Conservation (phyloP, 2,797 vertebrate genomes). For the Cossypha niveicapilla region DNA sequence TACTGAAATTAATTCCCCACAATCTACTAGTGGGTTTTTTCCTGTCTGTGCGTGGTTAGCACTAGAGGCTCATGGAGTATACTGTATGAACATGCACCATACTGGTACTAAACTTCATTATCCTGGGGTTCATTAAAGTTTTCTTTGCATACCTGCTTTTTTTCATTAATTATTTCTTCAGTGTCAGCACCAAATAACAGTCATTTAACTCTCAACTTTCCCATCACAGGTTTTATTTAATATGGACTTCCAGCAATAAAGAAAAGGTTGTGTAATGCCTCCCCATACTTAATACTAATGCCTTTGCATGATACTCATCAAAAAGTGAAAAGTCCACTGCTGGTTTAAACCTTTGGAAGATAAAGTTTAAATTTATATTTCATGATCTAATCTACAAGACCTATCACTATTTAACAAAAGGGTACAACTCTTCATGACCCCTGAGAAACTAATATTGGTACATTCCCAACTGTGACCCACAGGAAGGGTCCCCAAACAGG, state of each 20-base stretch:
- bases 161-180: background rate
- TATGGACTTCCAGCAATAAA: background rate
- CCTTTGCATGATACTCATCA: background rate
- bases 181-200: background rate
- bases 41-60: background rate
- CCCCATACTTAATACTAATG: background rate
- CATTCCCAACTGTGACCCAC: background rate
- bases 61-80: background rate
- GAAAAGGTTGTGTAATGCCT: background rate
- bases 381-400: background rate
- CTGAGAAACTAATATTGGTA: background rate
- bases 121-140: background rate
- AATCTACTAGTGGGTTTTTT: background rate
- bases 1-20: background rate
- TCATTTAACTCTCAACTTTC: background rate
- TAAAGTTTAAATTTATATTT: background rate
- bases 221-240: background rate
- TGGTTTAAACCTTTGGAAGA: background rate
- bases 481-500: background rate
- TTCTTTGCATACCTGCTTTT: background rate
- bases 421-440: background rate
- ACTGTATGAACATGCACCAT: background rate
- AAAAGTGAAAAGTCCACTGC: background rate
- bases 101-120: background rate
- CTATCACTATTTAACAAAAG: background rate